Evolutionary conservation across 2,113 vertebrate genomes (phyloP), one percentile per base, ranked within the genome.

Genomic region (Thamnophis sirtalis): DNA sequence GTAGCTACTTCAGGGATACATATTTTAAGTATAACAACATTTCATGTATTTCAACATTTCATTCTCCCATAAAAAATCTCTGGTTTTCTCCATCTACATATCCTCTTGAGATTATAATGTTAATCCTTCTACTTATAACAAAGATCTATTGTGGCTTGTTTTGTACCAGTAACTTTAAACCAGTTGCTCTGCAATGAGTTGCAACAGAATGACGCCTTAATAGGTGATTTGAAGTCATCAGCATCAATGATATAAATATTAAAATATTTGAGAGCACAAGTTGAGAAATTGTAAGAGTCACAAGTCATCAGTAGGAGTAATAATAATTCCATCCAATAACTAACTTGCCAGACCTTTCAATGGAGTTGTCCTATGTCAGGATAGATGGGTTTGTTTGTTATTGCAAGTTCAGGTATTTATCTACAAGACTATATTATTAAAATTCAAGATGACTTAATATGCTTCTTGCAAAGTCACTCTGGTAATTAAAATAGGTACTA

Each of bases 221-320:
- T 48, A 48, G 55, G 58, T n/a, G 19, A 13, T 86, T 85, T 87
- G 51, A 68, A 49, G 56, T 73, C 33, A 87, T 11, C 38, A 84
- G 50, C 60, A 84, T 33, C 5, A 60, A 73, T 90, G 17, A 90
- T 73, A 4, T 50, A 88, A 58, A 50, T 90, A 87, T 50, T 8
- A 49, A 84, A 87, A 90, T 55, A 87, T 58, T 33, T 28, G 26
- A 91, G 88, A 88, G 86, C 73, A 89, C 33, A 80, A 92, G 93
- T 85, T 92, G n/a, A 90, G 9, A 26, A 85, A 90, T 89, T 85
- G 90, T 93, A 93, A 53, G 7, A 49, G 63, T n/a, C 91, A 88
- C 86, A 88, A 63, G 84, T 38, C 33, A 80, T 55, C 86, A 49
- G 9, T 38, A 24, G 56, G 86, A 92, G 33, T 87, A 87, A 88